Conservation (phyloP, 2,797 vertebrate genomes). For the Scarus forsteni region DNA sequence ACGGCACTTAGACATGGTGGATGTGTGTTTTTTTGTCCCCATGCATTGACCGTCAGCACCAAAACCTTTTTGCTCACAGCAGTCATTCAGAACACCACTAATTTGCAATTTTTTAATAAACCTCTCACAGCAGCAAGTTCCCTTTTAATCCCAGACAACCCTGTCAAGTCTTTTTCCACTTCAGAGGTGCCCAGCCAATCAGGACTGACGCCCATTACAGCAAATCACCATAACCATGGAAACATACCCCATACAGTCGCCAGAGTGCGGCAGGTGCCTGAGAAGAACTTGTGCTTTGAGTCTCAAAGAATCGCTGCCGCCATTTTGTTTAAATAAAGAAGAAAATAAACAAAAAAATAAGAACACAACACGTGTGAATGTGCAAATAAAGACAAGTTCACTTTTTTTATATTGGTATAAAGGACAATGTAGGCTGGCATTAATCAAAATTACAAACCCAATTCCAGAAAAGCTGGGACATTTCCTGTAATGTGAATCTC, state of each 20-base stretch:
- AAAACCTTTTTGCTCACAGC: constrained; percentile 59
- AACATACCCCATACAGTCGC: constrained; percentile 75
- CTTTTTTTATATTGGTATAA: constrained; percentile 82
- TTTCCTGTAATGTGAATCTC: no score
- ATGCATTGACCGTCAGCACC: constrained; percentile 64
- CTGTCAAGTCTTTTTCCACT: constrained; percentile 54
- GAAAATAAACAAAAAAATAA: constrained; percentile 23
- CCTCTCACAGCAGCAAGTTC: constrained; percentile 45
- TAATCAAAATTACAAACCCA: constrained; percentile 61
- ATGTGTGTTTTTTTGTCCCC: constrained; percentile 58
- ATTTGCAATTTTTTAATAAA: constrained; percentile 59
- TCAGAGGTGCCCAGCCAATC: constrained; percentile 62
- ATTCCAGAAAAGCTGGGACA: no score
- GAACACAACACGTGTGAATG: constrained; percentile 70
- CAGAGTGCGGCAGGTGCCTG: constrained; percentile 80
- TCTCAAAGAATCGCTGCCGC: constrained; percentile 79
- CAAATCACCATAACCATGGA: constrained; percentile 65
- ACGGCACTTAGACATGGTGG: constrained; percentile 65
- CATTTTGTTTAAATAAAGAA: constrained; percentile 75
- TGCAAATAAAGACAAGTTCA: constrained; percentile 72
- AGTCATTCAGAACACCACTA: constrained; percentile 58
- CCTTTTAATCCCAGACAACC: constrained; percentile 60
- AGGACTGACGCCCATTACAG: constrained; percentile 68
- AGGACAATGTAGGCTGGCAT: constrained; percentile 73
- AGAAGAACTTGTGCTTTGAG: constrained; percentile 77